A percentile compares a stretch with the other conserved stretches of the same genome.
phyloP scores from a whole-genome alignment of 2,113 vertebrate genomes.

The Hepsetus odoe region DNA sequence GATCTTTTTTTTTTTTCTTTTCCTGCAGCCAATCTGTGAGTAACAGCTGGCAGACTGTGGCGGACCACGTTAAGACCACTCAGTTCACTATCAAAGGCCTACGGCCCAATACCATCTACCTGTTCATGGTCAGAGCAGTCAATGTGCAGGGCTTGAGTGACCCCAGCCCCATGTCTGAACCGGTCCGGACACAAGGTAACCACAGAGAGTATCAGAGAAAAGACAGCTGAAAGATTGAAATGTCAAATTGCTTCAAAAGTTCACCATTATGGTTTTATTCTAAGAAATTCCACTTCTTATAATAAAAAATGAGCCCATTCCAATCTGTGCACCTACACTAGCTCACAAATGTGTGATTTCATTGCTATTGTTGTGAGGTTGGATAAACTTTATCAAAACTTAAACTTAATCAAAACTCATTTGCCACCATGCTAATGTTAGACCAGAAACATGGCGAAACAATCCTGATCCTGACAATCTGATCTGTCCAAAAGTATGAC shows the following conservation, averaged over 20 bases:
- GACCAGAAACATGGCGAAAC: no score
- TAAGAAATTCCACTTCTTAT: no score
- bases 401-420: no score
- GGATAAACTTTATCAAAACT: not conserved
- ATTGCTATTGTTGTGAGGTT: no score
- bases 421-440: no score
- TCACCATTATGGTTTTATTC: no score
- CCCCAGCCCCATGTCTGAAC: constrained; percentile 95
- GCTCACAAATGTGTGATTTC: no score
- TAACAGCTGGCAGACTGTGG: constrained; percentile 98
- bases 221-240: not conserved
- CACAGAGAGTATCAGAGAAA: not conserved
- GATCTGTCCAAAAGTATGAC: no score
- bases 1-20: not conserved
- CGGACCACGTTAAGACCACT: constrained; percentile 91
- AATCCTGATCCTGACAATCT: no score
- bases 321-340: no score
- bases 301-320: no score
- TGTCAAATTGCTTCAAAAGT: no score
- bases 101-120: constrained; percentile 96
- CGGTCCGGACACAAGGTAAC: constrained; percentile 96
- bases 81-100: constrained; percentile 89
- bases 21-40: constrained; percentile 91
- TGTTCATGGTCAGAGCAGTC: constrained; percentile 97
- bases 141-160: constrained; percentile 95